Evolutionary conservation across 2,113 vertebrate species (phyloP), one percentile per base, ranked within the genome.

Genomic region (Mionectes macconnelli): DNA sequence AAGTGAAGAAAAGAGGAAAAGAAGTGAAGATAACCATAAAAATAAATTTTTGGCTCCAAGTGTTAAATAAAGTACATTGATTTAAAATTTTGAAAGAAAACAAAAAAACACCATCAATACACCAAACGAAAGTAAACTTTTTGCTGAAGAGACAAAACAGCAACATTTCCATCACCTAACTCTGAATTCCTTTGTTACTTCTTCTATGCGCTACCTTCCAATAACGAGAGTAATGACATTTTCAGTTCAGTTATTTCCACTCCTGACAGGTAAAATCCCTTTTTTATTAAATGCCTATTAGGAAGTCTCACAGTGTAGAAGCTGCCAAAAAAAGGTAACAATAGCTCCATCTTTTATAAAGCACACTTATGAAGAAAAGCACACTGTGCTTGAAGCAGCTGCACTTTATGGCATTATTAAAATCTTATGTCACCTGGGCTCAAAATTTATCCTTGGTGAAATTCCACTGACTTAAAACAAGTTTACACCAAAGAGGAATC

Each of bases 201-300:
- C 47, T 84, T 76, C 16, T 14, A 30, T 47, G 11, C 7, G 6
- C 16, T 55, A 30, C 33, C 33, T 91, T 83, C 44, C 45, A 77
- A 28, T 50, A 73, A 72, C 8, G 16, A 84, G 11, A 69, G n/a
- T 28, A 93, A 90, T 63, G 40, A 90, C n/a, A 28, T 80, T 87
- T 87, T 82, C 57, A 45, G 23, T 81, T 84, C 37, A 78, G 66
- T 69, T 85, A 42, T 91, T 87, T 84, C 64, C 53, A 92, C 14
- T 17, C 35, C 35, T 91, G 67, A 93, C 87, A 92, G 89, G 37
- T 77, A 96, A 89, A 94, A 91, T 82, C 53, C 84, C 66, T 56
- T 83, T 79, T 94, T 76, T 87, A 92, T 90, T 86, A 91, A 81
- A 35, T 67, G 47, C 50, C 50, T 87, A 72, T 85, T 95, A 95